phyloP scores from a whole-genome alignment of 2,113 vertebrate genomes.

The Drymodes brunneopygia region DNA sequence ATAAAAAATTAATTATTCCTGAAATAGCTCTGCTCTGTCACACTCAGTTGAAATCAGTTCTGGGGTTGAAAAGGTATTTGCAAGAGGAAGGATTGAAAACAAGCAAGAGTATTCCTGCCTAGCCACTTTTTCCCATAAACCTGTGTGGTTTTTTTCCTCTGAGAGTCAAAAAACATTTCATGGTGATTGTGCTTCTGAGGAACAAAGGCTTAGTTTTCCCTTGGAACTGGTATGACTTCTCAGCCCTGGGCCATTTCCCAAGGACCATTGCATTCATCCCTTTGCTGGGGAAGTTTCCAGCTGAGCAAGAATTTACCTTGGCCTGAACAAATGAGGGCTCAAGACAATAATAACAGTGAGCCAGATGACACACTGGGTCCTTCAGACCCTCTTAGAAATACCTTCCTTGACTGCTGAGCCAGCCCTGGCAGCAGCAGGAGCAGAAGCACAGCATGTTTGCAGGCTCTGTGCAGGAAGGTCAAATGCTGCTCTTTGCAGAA shows the following conservation, averaged over 20 bases:
- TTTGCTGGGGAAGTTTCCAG: slow-evolving; percentile 34
- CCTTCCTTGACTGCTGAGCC: background rate
- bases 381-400: background rate
- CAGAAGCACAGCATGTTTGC: fast-evolving
- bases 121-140: background rate
- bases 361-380: background rate
- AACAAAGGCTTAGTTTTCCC: slow-evolving; percentile 19
- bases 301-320: slow-evolving; percentile 48
- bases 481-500: background rate
- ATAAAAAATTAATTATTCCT: background rate
- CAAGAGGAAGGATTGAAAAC: background rate
- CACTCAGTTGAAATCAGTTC: background rate
- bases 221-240: background rate
- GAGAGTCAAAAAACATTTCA: background rate
- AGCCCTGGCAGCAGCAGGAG: background rate
- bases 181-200: background rate
- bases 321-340: background rate
- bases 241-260: slow-evolving; percentile 30
- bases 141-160: background rate
- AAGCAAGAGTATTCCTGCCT: background rate
- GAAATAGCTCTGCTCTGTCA: background rate
- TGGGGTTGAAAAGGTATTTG: background rate
- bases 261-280: background rate
- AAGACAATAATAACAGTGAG: background rate
- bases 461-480: background rate